phyloP scores from a whole-genome alignment of 2,113 vertebrate genomes.

The Tragelaphus scriptus region DNA sequence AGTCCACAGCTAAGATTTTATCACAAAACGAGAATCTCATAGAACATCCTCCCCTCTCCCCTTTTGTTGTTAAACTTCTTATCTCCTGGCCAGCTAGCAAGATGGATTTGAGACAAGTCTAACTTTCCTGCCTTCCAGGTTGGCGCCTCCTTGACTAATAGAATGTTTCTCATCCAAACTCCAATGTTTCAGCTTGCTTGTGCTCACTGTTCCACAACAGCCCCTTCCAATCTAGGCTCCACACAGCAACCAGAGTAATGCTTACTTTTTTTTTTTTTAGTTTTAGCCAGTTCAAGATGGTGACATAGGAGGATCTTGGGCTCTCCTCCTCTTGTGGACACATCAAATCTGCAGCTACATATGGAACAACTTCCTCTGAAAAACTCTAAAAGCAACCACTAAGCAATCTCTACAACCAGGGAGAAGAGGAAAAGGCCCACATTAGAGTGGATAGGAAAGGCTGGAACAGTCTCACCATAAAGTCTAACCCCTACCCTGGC shows the following conservation, averaged over 20 bases:
- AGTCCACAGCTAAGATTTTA: background rate
- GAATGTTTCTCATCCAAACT: background rate
- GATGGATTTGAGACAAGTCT: background rate
- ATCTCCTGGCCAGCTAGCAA: background rate
- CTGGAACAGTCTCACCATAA: background rate
- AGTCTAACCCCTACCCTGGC: no score
- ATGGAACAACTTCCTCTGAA: background rate
- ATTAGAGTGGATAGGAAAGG: background rate
- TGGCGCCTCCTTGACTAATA: background rate
- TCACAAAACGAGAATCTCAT: background rate
- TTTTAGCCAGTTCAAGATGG: background rate
- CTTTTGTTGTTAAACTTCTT: background rate
- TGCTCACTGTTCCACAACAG: rapidly evolving
- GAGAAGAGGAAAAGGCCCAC: background rate
- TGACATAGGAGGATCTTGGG: background rate
- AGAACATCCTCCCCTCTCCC: background rate
- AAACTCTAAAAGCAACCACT: background rate
- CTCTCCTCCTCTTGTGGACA: background rate
- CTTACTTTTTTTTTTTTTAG: background rate
- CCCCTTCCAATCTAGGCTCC: background rate
- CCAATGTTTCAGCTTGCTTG: background rate
- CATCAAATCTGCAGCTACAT: background rate
- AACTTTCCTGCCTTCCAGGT: background rate
- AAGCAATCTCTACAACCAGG: background rate
- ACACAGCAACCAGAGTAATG: background rate